Conservation (phyloP, 1,140 invertebrate genomes). For the Medauroidea extradentata region DNA sequence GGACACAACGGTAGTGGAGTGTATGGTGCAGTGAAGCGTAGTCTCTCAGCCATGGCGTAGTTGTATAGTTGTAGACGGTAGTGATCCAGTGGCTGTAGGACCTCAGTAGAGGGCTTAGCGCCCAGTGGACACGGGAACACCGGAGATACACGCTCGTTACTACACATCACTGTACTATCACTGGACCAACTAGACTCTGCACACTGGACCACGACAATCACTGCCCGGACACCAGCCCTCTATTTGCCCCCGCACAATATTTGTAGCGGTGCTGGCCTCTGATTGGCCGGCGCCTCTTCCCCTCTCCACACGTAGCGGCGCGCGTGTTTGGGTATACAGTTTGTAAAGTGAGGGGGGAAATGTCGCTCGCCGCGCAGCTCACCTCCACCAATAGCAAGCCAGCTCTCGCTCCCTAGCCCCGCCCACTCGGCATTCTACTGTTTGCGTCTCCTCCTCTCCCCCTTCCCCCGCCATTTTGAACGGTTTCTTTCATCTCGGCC, state of each 20-base stretch:
- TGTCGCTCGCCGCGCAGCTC: not conserved
- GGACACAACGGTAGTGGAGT: slow-evolving; percentile 43
- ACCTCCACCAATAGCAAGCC: no score
- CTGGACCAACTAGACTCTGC: not conserved
- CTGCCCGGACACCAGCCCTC: not conserved
- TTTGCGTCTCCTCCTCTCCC: no score
- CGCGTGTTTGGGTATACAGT: slow-evolving; percentile 6
- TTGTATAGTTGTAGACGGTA: slow-evolving; percentile 83
- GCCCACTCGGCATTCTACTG: no score
- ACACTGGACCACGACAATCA: not conserved
- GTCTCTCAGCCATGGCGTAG: slow-evolving; percentile 77
- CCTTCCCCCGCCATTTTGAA: no score
- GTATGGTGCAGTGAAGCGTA: slow-evolving; percentile 52
- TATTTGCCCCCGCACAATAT: not conserved
- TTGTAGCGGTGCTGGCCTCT: not conserved
- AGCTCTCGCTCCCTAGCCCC: no score
- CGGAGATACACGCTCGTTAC: slow-evolving; percentile 16
- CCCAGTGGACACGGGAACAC: slow-evolving; percentile 20
- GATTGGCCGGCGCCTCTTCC: not conserved
- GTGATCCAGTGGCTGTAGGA: slow-evolving; percentile 67
- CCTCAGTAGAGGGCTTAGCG: slow-evolving; percentile 32
- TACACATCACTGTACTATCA: slow-evolving; percentile 18
- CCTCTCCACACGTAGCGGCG: not conserved
- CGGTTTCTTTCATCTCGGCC: no score
- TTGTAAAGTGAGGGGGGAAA: slow-evolving; percentile 3